Percentiles rank a stretch among this genome's conserved stretches.
phyloP scores from a whole-genome alignment of 2,888 invertebrate species.

The Dinocampus coccinellae region DNA sequence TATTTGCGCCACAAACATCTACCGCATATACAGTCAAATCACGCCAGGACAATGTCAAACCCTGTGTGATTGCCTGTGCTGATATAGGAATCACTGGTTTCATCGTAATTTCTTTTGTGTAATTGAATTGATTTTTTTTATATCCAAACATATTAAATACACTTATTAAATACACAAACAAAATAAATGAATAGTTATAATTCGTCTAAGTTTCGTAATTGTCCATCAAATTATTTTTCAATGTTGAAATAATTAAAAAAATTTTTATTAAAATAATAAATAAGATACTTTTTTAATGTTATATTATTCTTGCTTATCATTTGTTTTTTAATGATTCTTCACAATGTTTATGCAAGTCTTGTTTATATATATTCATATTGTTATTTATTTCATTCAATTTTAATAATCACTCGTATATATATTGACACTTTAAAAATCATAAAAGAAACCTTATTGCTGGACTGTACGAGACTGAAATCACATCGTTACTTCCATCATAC shows the following conservation, averaged over 20 bases:
- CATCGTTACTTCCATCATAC: constrained; percentile 36
- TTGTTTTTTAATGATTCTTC: too few species aligned
- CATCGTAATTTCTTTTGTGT: constrained; percentile 23
- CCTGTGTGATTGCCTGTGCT: constrained; percentile 53
- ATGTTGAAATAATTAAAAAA: too few species aligned
- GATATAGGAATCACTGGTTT: constrained; percentile 13
- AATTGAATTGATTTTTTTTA: constrained; percentile 2
- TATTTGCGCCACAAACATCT: constrained; percentile 60
- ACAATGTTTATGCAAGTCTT: too few species aligned
- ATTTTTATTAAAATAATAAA: too few species aligned
- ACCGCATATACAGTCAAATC: constrained; percentile 81
- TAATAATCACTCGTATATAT: constrained; percentile 18
- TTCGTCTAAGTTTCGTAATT: too few species aligned
- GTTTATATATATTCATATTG: too few species aligned
- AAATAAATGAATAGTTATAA: too few species aligned
- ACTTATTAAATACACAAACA: too few species aligned
- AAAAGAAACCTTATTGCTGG: constrained; percentile 46
- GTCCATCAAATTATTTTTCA: too few species aligned
- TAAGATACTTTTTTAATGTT: too few species aligned
- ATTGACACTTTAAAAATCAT: neutral
- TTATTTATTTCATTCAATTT: too few species aligned
- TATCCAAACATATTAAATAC: constrained; percentile 34
- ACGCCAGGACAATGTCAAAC: constrained; percentile 83
- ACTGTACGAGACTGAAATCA: constrained; percentile 40
- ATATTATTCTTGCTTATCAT: too few species aligned